Conservation (phyloP, 2,888 invertebrate genomes). For the Drosophila neonasuta region DNA sequence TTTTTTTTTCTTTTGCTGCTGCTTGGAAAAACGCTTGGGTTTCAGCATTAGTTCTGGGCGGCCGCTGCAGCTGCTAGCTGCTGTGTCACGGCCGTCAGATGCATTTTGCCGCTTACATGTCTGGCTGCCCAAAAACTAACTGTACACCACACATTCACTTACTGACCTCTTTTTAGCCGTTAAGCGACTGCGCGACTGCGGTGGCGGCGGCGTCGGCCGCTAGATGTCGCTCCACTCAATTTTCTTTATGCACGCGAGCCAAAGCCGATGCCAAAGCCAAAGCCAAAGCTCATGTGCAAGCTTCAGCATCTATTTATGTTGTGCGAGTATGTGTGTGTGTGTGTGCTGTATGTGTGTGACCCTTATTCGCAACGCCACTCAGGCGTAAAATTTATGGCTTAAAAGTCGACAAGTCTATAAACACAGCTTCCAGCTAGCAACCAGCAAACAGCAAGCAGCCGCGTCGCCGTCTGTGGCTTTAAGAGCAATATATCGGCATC, state of each 20-base stretch:
- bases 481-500: constrained; percentile 37
- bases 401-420: constrained; percentile 76
- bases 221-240: constrained; percentile 52
- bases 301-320: constrained; percentile 46
- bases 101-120: constrained; percentile 65
- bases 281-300: constrained; percentile 59
- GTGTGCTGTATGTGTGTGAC: constrained; percentile 62
- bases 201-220: constrained; percentile 18
- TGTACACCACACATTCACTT: constrained; percentile 73
- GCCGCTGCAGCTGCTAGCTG: constrained; percentile 28
- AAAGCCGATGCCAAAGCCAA: constrained; percentile 58
- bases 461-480: constrained; percentile 35
- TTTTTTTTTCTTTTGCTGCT: constrained; percentile 13
- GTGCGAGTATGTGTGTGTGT: constrained; percentile 33
- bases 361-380: constrained; percentile 76
- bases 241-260: constrained; percentile 74
- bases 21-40: neutral
- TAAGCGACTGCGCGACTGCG: constrained; percentile 20
- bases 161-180: constrained; percentile 69
- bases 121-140: constrained; percentile 74
- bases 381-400: constrained; percentile 79
- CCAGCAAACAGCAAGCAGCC: neutral
- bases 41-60: constrained; percentile 73
- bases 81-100: constrained; percentile 73
- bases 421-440: constrained; percentile 74